Evolutionary conservation across 2,888 invertebrate genomes (phyloP), one percentile per base, ranked within the genome.

Genomic region (Drosophila austrosaltans): DNA sequence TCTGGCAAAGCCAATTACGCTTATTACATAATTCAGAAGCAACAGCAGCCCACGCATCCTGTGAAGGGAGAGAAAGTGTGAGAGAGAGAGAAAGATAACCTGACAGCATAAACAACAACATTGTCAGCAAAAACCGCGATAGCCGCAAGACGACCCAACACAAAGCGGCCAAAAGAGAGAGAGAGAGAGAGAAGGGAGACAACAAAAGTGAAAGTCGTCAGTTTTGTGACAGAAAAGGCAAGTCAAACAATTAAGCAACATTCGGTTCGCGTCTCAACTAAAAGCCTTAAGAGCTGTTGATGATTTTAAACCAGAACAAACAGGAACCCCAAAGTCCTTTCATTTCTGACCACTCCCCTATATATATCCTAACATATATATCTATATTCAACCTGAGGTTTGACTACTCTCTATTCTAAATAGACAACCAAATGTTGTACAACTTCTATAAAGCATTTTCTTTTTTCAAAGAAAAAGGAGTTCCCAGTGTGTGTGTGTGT

Each of bases 1-100:
- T 20, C 72, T 58, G 60, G 65, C 72, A 65, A 74, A 77, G 82
- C 82, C 83, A 88, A 86, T 88, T 82, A 86, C 78, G 83, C 78
- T 86, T 86, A 88, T 88, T 86, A 80, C 76, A 88, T 86, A 76
- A 86, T 82, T 82, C 66, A 83, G 64, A 63, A 75, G 76, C 61
- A 54, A 40, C 40, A 68, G 44, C 66, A 57, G 66, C 63, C 69
- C 73, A 75, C 73, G 72, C 72, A 72, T 74, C 67, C 74, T 44
- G 69, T 12, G 8, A 42, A 36, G 48, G 48, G 62, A 36, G 25
- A 36, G 48, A 25, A 58, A 28, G 25, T 8, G 36, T 36, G 36
- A 36, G 36, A 8, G 36, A 36, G 36, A 10, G 10, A 36, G 36
- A 8, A 2, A 36, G 75, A 73, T 73, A 73, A 56, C 62, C 66